Evolutionary conservation across 2,113 vertebrate species (phyloP), one percentile per base, ranked within the genome.

Genomic region (Plecotus auritus): DNA sequence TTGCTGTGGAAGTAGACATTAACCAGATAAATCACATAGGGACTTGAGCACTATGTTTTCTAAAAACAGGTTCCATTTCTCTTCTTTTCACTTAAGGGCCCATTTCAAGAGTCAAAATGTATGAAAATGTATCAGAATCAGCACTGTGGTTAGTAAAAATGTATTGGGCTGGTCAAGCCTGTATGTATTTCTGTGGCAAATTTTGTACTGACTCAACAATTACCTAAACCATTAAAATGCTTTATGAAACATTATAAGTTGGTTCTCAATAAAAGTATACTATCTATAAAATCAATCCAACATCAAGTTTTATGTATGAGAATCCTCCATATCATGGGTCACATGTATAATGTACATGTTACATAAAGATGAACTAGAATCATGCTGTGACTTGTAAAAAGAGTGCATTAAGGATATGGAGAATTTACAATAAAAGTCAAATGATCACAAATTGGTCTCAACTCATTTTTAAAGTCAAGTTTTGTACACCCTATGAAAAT

Each of bases 81-180:
- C 22, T 74, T 59, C 0, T 74, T 95, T 77, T 80, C 7, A 80
- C 8, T 45, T 69, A 94, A 88, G 0, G 6, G 81, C 85, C 66
- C 37, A 92, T 73, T 64, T 92, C 37, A 81, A 96, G 3, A 51
- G 1, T 17, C 13, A 73, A 85, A 91, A 88, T 74, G 0, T 40
- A 28, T 37, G 59, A 30, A 85, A 94, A 72, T 14, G 10, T 22
- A 69, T 61, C 30, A 85, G 32, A 40, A 82, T 90, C 40, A 96
- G 51, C 5, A 83, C 2, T 56, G 82, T 35, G 3, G 11, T 93
- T 95, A 88, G 37, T 82, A 16, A 95, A 88, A 95, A 96, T 61
- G 3, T 85, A 9, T 35, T 67, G 4, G 32, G 32, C 40, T n/a
- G 18, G 6, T 51, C 28, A 81, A 94, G 10, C 2, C 11, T 80